Evolutionary conservation across 2,113 vertebrate genomes (phyloP).

Genomic region (Bagarius yarrelli): DNA sequence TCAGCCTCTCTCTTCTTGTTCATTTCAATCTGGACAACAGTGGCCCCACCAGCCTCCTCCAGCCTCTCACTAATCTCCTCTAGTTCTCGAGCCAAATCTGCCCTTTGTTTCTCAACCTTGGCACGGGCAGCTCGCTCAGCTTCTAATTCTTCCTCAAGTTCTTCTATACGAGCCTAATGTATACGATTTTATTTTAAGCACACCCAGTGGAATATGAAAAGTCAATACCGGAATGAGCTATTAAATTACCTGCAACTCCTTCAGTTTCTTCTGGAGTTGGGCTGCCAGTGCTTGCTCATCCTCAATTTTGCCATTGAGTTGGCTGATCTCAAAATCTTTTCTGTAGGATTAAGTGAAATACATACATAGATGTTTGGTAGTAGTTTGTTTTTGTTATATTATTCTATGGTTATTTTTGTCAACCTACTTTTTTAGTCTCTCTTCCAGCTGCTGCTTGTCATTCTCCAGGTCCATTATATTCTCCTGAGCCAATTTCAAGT

Average conservation of each 20-base stretch:
- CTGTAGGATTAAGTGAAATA: conserved; percentile 54
- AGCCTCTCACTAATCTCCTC: conserved; percentile 89
- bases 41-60: conserved; percentile 83
- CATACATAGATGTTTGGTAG: neutral
- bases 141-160: conserved; percentile 82
- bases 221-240: neutral
- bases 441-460: conserved; percentile 73
- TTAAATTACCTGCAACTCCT: conserved; percentile 81
- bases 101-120: conserved; percentile 80
- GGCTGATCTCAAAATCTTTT: conserved; percentile 83
- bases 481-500: conserved; percentile 72
- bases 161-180: conserved; percentile 80
- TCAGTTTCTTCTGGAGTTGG: conserved; percentile 87
- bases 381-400: neutral
- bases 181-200: neutral
- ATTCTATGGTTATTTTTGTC: neutral
- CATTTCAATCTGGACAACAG: conserved; percentile 78
- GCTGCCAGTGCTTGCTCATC: conserved; percentile 79
- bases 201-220: neutral
- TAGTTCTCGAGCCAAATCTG: conserved; percentile 80
- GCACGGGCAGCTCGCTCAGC: conserved; percentile 72
- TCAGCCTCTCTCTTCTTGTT: conserved; percentile 83
- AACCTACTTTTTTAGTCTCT: conserved; percentile 73
- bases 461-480: conserved; percentile 76
- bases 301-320: conserved; percentile 79